A percentile compares a stretch with the other conserved stretches of the same genome.
phyloP scores from a whole-genome alignment of 2,888 invertebrate species.

The Dinocampus coccinellae region DNA sequence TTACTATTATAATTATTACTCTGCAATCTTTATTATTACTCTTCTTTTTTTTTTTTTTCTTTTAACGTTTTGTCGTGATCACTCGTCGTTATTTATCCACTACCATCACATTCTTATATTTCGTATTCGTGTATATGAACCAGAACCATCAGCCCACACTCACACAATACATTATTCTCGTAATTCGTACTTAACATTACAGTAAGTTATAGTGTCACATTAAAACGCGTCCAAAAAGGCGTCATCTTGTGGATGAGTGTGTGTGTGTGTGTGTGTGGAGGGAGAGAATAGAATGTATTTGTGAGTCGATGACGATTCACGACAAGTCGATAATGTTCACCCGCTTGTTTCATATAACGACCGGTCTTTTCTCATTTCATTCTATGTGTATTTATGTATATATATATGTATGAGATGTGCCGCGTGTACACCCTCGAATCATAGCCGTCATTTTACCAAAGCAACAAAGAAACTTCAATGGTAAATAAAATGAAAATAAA shows the following conservation, averaged over 20 bases:
- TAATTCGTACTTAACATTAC: constrained; percentile 48
- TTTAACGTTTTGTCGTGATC: neutral
- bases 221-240: constrained; percentile 53
- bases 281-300: no score
- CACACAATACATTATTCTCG: constrained; percentile 43
- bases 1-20: neutral
- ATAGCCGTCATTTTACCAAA: constrained; percentile 8
- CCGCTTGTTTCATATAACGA: constrained; percentile 35
- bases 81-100: neutral
- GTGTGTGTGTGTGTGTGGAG: no score
- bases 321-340: constrained; percentile 42
- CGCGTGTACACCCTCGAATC: neutral
- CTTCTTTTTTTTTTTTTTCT: neutral
- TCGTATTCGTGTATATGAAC: constrained; percentile 4
- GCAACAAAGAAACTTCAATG: constrained; percentile 25
- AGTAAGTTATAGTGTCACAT: constrained; percentile 53
- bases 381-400: neutral
- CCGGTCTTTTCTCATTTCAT: neutral
- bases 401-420: neutral
- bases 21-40: neutral
- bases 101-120: constrained; percentile 5
- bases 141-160: neutral
- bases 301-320: constrained; percentile 48
- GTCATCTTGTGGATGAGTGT: constrained; percentile 31
- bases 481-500: constrained; percentile 22